These are phyloP conservation scores for Agonopterix arenella DNA, from an alignment of 2,888 invertebrate genomes.

Conservation along the genomic window DNA sequence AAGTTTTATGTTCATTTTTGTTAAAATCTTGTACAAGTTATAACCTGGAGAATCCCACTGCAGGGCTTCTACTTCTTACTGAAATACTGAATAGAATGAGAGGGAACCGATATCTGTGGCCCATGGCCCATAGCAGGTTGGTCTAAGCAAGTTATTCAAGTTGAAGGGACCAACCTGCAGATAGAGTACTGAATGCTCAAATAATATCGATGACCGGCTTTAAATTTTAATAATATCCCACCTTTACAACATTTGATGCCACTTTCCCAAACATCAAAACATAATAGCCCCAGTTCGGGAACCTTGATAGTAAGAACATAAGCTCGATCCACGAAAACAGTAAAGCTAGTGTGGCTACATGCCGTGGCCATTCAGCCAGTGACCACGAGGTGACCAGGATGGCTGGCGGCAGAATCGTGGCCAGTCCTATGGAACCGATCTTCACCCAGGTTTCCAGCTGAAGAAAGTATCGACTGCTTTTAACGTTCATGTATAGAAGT, in stretches of 20 bases:
- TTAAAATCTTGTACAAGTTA: no score
- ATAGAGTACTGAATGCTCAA: no score
- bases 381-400: constrained; percentile 31
- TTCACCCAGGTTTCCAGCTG: constrained; percentile 77
- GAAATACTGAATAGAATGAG: no score
- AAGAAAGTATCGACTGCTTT: constrained; percentile 65
- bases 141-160: no score
- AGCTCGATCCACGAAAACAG: constrained; percentile 75
- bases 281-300: constrained; percentile 77
- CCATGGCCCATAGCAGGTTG: no score
- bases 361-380: constrained; percentile 56
- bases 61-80: no score
- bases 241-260: constrained; percentile 73
- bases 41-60: no score
- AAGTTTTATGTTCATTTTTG: no score
- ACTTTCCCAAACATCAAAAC: constrained; percentile 80
- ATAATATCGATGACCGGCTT: no score
- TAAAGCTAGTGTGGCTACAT: constrained; percentile 69
- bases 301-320: constrained; percentile 74
- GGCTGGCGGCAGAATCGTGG: constrained; percentile 54
- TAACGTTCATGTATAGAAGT: constrained; percentile 67
- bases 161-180: no score
- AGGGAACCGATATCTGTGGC: no score
- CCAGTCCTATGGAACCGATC: constrained; percentile 61
- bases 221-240: constrained; percentile 20